Percentiles rank a stretch among this genome's conserved stretches.
Conservation (phyloP, 2,888 invertebrate species). For the Labia minor region DNA sequence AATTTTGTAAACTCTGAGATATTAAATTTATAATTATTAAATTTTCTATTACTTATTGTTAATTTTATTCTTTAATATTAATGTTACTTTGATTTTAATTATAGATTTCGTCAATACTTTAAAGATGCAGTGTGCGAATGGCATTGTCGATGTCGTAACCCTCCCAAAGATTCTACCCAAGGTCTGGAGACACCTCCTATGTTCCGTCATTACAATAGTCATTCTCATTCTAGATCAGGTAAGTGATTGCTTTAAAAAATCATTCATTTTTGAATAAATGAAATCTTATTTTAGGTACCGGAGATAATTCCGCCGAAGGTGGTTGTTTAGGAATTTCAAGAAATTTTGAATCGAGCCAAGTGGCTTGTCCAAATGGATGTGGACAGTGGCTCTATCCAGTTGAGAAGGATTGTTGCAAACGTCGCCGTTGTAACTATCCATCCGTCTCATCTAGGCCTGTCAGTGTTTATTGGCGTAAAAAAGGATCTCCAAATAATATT, state of each 20-base stretch:
- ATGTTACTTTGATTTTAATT: constrained; percentile 25
- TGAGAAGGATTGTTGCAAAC: background rate
- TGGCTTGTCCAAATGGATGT: background rate
- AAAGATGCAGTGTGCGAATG: constrained; percentile 57
- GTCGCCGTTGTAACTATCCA: background rate
- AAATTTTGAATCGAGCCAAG: constrained; percentile 28
- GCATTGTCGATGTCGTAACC: constrained; percentile 33
- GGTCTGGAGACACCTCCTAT: constrained; percentile 42
- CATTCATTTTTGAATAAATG: background rate
- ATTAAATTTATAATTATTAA: too few relatives aligned
- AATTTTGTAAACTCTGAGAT: too few relatives aligned
- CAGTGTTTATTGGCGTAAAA: background rate
- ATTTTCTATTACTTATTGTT: too few relatives aligned
- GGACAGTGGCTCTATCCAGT: background rate
- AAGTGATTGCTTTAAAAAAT: constrained; percentile 14
- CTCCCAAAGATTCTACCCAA: constrained; percentile 30
- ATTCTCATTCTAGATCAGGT: constrained; percentile 49
- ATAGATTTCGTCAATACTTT: constrained; percentile 59
- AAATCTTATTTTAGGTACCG: background rate
- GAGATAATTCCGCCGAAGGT: background rate
- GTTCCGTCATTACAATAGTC: constrained; percentile 37
- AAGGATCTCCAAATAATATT: background rate
- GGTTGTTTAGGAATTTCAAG: constrained; percentile 26
- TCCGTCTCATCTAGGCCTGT: background rate
- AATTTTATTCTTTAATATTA: too few relatives aligned